Percentiles rank a stretch among this genome's conserved stretches.
These are phyloP conservation scores for Azorinus chamasolen DNA, from an alignment of 2,888 invertebrate genomes.

Conservation along the genomic window DNA sequence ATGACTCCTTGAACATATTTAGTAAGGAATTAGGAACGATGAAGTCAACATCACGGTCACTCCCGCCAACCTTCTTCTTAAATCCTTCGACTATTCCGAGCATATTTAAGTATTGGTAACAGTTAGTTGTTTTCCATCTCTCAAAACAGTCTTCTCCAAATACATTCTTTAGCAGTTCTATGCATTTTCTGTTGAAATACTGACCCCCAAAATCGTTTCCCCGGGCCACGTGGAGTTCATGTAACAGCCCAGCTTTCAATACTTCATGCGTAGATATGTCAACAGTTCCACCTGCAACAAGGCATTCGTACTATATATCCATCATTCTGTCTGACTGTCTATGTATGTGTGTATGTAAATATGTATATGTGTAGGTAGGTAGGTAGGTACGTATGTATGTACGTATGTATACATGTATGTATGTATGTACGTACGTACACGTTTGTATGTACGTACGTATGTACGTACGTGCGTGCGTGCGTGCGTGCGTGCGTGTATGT, in stretches of 20 bases:
- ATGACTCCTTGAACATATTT: slow-evolving; percentile 2
- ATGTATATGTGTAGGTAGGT: no score
- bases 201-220: slow-evolving; percentile 23
- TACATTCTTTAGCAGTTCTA: slow-evolving; percentile 10
- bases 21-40: slow-evolving; percentile 15
- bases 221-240: slow-evolving; percentile 13
- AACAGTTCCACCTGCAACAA: slow-evolving; percentile 24
- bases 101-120: slow-evolving; percentile 14
- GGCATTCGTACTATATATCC: no score
- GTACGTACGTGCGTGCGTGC: no score
- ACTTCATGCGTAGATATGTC: slow-evolving; percentile 28
- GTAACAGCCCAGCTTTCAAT: background rate
- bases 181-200: slow-evolving; percentile 14
- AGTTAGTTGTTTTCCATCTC: background rate
- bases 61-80: slow-evolving; percentile 10
- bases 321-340: no score
- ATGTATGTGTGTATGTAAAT: no score
- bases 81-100: slow-evolving; percentile 21
- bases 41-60: slow-evolving; percentile 4
- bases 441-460: no score
- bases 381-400: no score
- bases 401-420: no score
- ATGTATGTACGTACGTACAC: no score
- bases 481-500: no score
- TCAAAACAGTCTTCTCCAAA: slow-evolving; percentile 8